phyloP scores from a whole-genome alignment of 2,797 vertebrate species.

The Amblyraja radiata region DNA sequence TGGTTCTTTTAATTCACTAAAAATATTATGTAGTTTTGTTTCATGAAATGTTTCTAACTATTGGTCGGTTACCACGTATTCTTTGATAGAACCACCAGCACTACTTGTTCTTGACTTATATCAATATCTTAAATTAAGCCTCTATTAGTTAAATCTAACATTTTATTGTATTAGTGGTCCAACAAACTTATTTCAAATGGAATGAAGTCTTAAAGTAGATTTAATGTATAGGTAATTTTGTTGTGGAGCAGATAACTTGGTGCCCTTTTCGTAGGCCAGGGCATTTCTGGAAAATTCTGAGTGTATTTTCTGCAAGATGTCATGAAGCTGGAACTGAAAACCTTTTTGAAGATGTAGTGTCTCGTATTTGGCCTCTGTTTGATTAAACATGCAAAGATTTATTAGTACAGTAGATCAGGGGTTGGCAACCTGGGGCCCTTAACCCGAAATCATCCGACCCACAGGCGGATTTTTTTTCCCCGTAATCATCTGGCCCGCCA shows the following conservation, averaged over 20 bases:
- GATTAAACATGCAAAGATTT: neutral
- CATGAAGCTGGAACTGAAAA: neutral
- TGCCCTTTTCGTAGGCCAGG: neutral
- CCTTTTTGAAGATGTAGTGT: neutral
- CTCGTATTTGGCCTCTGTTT: neutral
- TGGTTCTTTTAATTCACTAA: neutral
- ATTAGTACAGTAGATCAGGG: neutral
- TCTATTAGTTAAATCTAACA: neutral
- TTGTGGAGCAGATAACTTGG: neutral
- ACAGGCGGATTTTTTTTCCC: no score
- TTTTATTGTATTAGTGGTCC: neutral
- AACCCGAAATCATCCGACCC: no score
- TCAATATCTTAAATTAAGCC: neutral
- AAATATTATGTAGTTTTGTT: neutral
- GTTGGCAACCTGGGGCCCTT: no score
- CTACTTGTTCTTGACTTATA: neutral
- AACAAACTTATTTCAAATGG: neutral
- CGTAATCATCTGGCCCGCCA: no score
- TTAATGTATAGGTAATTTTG: neutral
- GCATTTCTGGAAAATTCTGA: neutral
- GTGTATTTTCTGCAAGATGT: neutral
- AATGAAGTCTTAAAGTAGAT: no score
- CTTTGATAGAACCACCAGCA: no score
- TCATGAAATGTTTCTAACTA: neutral
- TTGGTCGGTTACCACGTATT: no score